These are phyloP conservation scores for Oscheius myriophilus DNA, from an alignment of 2,888 invertebrate genomes.

Conservation along the genomic window DNA sequence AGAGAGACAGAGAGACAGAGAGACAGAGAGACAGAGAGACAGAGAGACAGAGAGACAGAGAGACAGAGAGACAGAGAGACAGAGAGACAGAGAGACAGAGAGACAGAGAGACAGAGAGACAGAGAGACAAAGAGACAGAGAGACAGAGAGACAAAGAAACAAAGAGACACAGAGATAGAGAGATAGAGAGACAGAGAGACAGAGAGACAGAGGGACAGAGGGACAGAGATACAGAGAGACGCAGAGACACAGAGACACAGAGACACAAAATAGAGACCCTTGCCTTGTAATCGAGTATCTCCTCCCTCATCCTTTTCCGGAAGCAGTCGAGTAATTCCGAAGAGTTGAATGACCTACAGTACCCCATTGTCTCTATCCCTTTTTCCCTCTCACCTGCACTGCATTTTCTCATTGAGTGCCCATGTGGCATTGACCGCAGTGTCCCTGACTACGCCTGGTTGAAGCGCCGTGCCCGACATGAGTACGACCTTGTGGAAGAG, in stretches of 20 bases:
- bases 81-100: not conserved
- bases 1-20: not conserved
- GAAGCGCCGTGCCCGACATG: conserved; percentile 69
- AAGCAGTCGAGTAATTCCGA: conserved; percentile 69
- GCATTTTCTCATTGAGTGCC: conserved; percentile 62
- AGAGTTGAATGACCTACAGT: conserved; percentile 66
- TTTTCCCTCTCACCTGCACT: conserved; percentile 40
- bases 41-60: not conserved
- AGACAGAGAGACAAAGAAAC: not conserved
- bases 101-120: not conserved
- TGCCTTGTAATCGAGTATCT: conserved; percentile 65
- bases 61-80: not conserved
- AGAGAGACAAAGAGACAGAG: not conserved
- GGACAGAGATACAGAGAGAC: not conserved
- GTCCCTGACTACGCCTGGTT: conserved; percentile 68
- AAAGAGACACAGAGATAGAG: not conserved
- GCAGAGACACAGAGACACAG: not conserved
- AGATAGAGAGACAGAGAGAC: not conserved
- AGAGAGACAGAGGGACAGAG: not conserved
- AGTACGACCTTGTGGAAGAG: conserved; percentile 68
- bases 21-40: not conserved
- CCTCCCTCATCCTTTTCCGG: conserved; percentile 62
- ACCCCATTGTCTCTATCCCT: not conserved
- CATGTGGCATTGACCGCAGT: conserved; percentile 70
- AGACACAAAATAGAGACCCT: not conserved